Percentiles rank a stretch among this genome's conserved stretches.
phyloP scores from a whole-genome alignment of 2,113 vertebrate genomes.

The Ptilorrhoa leucosticta region DNA sequence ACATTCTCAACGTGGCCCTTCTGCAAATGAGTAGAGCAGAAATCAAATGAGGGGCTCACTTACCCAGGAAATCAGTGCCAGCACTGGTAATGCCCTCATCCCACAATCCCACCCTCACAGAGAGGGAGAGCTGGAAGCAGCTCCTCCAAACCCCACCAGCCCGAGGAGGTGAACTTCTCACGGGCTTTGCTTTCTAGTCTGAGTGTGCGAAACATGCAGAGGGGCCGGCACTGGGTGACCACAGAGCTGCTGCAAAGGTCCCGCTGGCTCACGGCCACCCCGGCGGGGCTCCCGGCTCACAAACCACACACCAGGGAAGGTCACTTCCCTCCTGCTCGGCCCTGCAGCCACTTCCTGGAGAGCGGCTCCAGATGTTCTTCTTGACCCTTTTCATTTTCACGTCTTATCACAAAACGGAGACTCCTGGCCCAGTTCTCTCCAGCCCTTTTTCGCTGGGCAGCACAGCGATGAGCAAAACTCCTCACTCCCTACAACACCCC shows the following conservation, averaged over 20 bases:
- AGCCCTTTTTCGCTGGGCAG: neutral
- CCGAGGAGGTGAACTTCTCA: neutral
- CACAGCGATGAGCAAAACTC: accelerated
- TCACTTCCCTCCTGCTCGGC: neutral
- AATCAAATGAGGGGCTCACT: neutral
- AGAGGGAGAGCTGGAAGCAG: neutral
- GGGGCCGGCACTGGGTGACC: neutral
- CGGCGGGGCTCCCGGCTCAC: neutral
- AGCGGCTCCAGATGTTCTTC: neutral
- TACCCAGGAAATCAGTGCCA: neutral
- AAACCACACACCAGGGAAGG: neutral
- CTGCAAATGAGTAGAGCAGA: neutral
- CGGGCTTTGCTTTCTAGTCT: neutral
- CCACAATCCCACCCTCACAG: neutral
- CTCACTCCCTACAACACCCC: neutral
- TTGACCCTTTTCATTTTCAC: neutral
- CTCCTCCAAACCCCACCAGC: neutral
- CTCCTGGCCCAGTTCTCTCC: neutral
- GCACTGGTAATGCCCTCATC: neutral
- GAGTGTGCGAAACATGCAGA: accelerated
- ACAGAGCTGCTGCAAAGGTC: neutral
- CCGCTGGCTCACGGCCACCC: neutral
- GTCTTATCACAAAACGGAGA: neutral
- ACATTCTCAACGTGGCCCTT: accelerated
- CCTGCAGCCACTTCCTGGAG: neutral